phyloP scores from a whole-genome alignment of 1,140 invertebrate genomes.

The Palaemon carinicauda region DNA sequence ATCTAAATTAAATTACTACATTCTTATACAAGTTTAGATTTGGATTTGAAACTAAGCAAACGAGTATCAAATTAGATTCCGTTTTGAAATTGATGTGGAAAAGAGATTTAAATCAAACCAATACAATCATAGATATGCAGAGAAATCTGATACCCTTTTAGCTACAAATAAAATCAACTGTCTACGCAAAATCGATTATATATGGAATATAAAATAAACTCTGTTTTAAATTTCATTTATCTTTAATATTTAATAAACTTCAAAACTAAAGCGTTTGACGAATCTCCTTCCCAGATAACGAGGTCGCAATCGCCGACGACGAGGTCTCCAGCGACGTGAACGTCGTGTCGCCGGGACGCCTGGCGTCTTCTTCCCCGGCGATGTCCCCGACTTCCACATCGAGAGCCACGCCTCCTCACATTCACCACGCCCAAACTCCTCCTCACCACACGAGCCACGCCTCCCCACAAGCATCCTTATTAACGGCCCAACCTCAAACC shows the following conservation, averaged over 20 bases:
- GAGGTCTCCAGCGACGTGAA: slow-evolving; percentile 28
- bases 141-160: no score
- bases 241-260: not conserved
- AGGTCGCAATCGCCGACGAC: not conserved
- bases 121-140: no score
- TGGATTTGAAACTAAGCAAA: no score
- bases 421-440: slow-evolving; percentile 26
- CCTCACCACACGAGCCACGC: not conserved
- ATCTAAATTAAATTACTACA: no score
- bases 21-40: no score
- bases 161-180: no score
- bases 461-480: not conserved
- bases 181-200: no score
- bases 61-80: no score
- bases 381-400: slow-evolving; percentile 61
- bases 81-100: no score
- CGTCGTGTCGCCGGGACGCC: slow-evolving; percentile 11
- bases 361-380: slow-evolving; percentile 62
- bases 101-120: no score
- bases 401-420: not conserved
- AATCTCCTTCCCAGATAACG: slow-evolving; percentile 21
- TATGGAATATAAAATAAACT: no score
- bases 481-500: not conserved
- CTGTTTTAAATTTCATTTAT: no score
- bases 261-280: not conserved